These are phyloP conservation scores for Diadophis punctatus DNA, from an alignment of 2,113 vertebrate genomes.

Conservation along the genomic window DNA sequence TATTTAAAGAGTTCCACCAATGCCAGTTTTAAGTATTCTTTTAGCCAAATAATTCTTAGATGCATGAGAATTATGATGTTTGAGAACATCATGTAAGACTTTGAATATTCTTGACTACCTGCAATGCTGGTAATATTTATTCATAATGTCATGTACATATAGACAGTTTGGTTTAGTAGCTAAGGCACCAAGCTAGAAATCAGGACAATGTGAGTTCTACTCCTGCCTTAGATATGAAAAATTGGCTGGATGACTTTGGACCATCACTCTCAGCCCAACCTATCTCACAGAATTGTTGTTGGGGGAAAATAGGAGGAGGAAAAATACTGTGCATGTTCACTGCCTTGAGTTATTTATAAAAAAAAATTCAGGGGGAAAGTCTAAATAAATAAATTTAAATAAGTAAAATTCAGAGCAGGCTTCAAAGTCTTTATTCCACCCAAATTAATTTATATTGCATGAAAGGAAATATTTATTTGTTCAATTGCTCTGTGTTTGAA, in stretches of 20 bases:
- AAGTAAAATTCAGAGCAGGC: neutral
- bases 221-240: neutral
- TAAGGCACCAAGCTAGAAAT: neutral
- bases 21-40: neutral
- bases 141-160: neutral
- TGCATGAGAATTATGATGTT: slow-evolving; percentile 30
- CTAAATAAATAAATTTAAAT: neutral
- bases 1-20: slow-evolving; percentile 8
- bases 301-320: neutral
- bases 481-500: slow-evolving; percentile 6
- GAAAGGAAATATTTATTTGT: slow-evolving; percentile 9
- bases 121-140: neutral
- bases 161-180: neutral
- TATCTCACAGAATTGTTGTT: neutral
- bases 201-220: neutral
- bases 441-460: neutral
- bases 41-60: slow-evolving; percentile 7
- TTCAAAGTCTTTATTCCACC: neutral
- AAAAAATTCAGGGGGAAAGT: neutral
- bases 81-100: slow-evolving; percentile 9
- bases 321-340: neutral
- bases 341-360: neutral
- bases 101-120: neutral
- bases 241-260: neutral
- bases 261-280: neutral